A percentile compares a stretch with the other conserved stretches of the same genome.
phyloP scores from a whole-genome alignment of 2,797 vertebrate genomes.

The Knipowitschia caucasica region DNA sequence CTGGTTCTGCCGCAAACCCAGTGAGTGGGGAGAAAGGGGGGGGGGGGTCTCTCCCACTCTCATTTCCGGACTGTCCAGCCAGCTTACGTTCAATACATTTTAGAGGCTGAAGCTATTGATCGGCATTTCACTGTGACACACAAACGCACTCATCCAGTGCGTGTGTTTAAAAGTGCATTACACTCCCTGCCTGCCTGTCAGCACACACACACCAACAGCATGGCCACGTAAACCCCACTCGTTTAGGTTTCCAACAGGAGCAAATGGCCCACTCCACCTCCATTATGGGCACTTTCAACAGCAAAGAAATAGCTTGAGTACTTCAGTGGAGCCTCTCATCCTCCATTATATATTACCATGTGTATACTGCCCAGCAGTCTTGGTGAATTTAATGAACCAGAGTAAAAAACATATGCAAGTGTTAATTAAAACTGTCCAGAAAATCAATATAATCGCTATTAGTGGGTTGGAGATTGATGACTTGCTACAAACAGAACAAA shows the following conservation, averaged over 20 bases:
- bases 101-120: slow-evolving; percentile 69
- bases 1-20: slow-evolving; percentile 64
- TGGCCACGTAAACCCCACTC: slow-evolving; percentile 47
- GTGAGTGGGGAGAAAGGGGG: slow-evolving; percentile 16
- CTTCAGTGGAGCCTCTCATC: slow-evolving; percentile 52
- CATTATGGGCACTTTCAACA: slow-evolving; percentile 63
- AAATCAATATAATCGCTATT: slow-evolving; percentile 19
- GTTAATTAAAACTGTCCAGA: slow-evolving; percentile 23
- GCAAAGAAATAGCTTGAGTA: slow-evolving; percentile 53
- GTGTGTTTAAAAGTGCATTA: slow-evolving; percentile 70
- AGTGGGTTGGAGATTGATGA: slow-evolving; percentile 14
- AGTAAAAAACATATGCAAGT: slow-evolving; percentile 2
- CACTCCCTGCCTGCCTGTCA: slow-evolving; percentile 59
- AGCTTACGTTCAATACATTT: slow-evolving; percentile 69
- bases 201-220: slow-evolving; percentile 56
- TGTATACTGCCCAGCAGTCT: slow-evolving; percentile 30
- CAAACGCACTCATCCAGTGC: slow-evolving; percentile 36
- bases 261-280: slow-evolving; percentile 68
- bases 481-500: slow-evolving; percentile 14
- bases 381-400: slow-evolving; percentile 25
- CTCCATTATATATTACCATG: slow-evolving; percentile 57
- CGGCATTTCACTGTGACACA: slow-evolving; percentile 33
- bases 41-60: slow-evolving; percentile 38
- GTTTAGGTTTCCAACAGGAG: slow-evolving; percentile 67
- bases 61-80: slow-evolving; percentile 66